Evolutionary conservation across 2,113 vertebrate species (phyloP), one percentile per base, ranked within the genome.

Genomic region (Pterophyllum scalare): DNA sequence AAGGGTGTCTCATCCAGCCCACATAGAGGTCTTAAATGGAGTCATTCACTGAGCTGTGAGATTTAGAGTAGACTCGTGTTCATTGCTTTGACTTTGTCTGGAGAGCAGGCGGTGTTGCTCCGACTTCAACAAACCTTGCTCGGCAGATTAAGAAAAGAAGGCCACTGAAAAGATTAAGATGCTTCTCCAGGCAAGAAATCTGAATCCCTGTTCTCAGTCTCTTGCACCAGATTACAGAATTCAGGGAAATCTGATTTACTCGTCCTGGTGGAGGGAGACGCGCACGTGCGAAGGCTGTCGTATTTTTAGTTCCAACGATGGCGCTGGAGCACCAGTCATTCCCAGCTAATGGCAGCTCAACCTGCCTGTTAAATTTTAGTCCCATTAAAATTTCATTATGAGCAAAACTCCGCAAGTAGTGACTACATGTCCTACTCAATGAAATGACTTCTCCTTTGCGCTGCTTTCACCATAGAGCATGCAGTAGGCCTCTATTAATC

Each of bases 321-420:
- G 24, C 17, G 49, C 57, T 80, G 35, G 17, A 75, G 75, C 72
- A 14, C 40, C 65, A 57, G 28, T 86, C 59, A 31, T 59, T 67
- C 58, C 52, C 70, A 74, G 40, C 75, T 75, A 65, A 76, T 58
- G 33, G 67, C 75, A 81, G 60, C 59, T 65, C 35, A 77, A 58
- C 62, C 12, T 79, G 67, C 62, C 77, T 81, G 65, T 87, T 82
- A 85, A 91, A 91, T 90, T 94, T 87, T 58, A 24, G 65, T 80
- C 58, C 75, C 22, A 81, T 94, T 82, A 91, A 91, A 91, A 93
- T 89, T 94, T 94, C 4, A 94, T 93, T 54, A 56, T 76, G 76
- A 67, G 83, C 88, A 90, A 82, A 87, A 85, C 38, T 78, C 62
- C 22, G 15, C 19, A 43, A 80, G 81, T 70, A 64, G 84, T 24